phyloP scores from a whole-genome alignment of 2,797 vertebrate species.

The Champsocephalus esox region DNA sequence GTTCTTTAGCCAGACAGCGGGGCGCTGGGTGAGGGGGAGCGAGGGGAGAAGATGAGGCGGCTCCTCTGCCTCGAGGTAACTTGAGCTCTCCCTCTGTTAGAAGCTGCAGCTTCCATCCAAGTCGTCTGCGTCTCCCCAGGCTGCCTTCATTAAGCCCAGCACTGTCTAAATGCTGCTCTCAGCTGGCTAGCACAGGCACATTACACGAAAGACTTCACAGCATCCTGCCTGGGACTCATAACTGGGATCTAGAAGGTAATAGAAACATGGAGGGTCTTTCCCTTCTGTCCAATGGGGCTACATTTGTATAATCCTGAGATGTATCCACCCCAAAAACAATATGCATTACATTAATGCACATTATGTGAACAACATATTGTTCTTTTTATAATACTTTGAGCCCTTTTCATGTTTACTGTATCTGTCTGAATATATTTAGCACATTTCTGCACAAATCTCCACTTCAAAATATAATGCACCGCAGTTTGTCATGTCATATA shows the following conservation, averaged over 20 bases:
- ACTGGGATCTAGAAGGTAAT: conserved; percentile 14
- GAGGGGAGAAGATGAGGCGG: conserved; percentile 18
- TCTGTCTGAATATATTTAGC: too few species aligned
- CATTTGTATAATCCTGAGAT: conserved; percentile 31
- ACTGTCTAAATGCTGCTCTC: conserved; percentile 47
- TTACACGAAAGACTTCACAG: conserved; percentile 27
- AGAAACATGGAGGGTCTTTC: conserved; percentile 2
- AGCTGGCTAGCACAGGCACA: conserved; percentile 29
- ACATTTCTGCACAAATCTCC: too few species aligned
- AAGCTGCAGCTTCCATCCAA: conserved; percentile 51
- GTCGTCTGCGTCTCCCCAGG: conserved; percentile 22
- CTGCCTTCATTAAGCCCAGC: conserved; percentile 45
- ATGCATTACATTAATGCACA: too few species aligned
- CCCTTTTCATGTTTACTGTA: too few species aligned
- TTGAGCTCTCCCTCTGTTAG: conserved; percentile 44
- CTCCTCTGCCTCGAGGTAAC: conserved; percentile 41
- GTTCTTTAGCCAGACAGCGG: conserved; percentile 10
- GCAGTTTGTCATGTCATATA: too few species aligned
- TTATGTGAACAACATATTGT: too few species aligned
- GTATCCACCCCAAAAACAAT: background rate
- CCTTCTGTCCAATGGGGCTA: conserved; percentile 13
- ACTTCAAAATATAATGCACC: too few species aligned
- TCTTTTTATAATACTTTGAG: too few species aligned
- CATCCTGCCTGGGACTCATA: conserved; percentile 18
- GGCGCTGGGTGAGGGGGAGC: background rate